These are phyloP conservation scores for Ceyx margarethae DNA, from an alignment of 2,113 vertebrate species.

Conservation along the genomic window DNA sequence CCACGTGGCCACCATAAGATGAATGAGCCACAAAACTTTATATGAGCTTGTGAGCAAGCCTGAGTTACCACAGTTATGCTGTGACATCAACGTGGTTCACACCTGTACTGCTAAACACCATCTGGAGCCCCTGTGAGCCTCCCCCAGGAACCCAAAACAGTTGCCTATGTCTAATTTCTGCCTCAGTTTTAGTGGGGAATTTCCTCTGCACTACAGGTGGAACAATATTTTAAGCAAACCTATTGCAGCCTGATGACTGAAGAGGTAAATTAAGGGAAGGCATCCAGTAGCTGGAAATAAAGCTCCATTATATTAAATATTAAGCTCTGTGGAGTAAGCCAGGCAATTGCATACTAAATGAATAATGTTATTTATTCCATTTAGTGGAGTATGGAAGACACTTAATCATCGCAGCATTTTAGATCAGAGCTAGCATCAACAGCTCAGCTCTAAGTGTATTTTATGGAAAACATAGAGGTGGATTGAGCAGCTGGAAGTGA, in stretches of 20 bases:
- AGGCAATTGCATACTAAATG: conserved; percentile 40
- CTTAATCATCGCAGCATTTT: background rate
- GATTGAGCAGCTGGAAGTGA: conserved; percentile 13
- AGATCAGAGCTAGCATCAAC: conserved; percentile 10
- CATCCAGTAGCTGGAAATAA: conserved; percentile 38
- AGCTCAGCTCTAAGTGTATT: background rate
- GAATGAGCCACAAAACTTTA: background rate
- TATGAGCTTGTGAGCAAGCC: background rate
- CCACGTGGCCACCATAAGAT: background rate
- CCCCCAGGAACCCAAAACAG: background rate
- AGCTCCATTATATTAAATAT: conserved; percentile 24
- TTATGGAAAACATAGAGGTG: background rate
- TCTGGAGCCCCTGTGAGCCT: background rate
- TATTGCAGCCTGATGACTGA: background rate
- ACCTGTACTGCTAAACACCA: background rate
- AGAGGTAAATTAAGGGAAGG: conserved; percentile 17
- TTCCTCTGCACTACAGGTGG: background rate
- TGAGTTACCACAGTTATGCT: background rate
- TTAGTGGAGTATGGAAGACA: background rate
- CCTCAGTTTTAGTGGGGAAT: background rate
- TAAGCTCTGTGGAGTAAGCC: conserved; percentile 11
- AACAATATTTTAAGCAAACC: conserved; percentile 36
- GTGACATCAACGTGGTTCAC: background rate
- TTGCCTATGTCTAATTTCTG: background rate
- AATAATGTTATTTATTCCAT: conserved; percentile 56